Evolutionary conservation across 2,888 invertebrate species (phyloP).

Genomic region (Dynastes hyllus): DNA sequence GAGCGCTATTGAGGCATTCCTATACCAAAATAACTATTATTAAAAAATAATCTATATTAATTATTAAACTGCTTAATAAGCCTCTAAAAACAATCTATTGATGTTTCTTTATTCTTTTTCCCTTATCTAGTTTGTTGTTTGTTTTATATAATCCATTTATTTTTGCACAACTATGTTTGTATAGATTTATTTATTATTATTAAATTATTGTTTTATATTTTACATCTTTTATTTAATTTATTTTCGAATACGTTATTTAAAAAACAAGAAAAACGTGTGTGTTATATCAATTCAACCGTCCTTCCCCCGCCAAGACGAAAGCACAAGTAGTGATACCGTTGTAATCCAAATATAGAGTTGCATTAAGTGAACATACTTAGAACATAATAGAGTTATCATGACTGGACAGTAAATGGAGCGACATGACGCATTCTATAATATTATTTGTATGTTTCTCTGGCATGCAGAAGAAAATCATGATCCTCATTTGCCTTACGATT

Average conservation of each 20-base stretch:
- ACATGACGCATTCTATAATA: constrained; percentile 50
- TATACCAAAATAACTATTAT: neutral
- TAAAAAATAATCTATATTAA: neutral
- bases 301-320: constrained; percentile 14
- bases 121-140: constrained; percentile 36
- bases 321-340: constrained; percentile 45
- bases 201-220: constrained; percentile 54
- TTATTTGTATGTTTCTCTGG: constrained; percentile 52
- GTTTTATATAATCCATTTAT: constrained; percentile 38
- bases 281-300: neutral
- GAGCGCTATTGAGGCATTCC: neutral
- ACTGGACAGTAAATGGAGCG: constrained; percentile 51
- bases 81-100: neutral
- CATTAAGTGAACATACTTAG: constrained; percentile 17
- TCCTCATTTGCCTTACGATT: constrained; percentile 91
- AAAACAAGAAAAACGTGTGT: constrained; percentile 3
- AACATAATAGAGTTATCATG: constrained; percentile 56
- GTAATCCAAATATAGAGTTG: constrained; percentile 36
- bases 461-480: constrained; percentile 69
- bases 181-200: constrained; percentile 52
- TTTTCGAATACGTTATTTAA: constrained; percentile 19
- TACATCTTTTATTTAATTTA: constrained; percentile 44
- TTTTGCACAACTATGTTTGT: constrained; percentile 49
- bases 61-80: neutral
- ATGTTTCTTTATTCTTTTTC: constrained; percentile 33